Conservation (phyloP, 2,113 vertebrate species). For the Oenanthe oenanthe region DNA sequence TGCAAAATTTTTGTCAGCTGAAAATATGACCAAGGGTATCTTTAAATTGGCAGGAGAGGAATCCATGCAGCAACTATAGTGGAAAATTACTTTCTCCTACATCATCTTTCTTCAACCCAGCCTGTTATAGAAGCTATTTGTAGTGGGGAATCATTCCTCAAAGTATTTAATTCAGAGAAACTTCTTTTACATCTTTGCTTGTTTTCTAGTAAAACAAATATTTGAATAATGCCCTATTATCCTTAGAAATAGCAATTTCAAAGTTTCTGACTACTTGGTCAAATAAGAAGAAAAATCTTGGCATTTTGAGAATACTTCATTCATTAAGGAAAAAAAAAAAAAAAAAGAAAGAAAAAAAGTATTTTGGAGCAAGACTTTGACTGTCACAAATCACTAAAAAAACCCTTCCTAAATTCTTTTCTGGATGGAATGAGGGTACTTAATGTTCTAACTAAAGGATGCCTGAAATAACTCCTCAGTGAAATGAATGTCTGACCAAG, state of each 20-base stretch:
- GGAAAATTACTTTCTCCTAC: neutral
- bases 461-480: neutral
- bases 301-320: neutral
- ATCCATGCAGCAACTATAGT: neutral
- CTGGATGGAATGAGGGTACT: neutral
- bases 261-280: conserved; percentile 5
- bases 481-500: neutral
- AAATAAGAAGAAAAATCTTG: neutral
- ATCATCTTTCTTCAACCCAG: neutral
- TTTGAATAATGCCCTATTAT: neutral
- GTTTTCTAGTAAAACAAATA: neutral
- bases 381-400: neutral
- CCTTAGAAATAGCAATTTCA: neutral
- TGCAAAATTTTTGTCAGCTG: neutral
- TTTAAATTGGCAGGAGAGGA: neutral
- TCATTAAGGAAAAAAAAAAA: neutral
- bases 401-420: neutral
- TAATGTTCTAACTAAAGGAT: neutral
- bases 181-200: neutral
- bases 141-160: neutral
- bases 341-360: neutral
- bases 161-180: neutral
- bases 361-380: neutral
- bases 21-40: neutral
- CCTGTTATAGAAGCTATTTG: neutral